phyloP scores from a whole-genome alignment of 2,797 vertebrate genomes.

The Danio albolineatus region DNA sequence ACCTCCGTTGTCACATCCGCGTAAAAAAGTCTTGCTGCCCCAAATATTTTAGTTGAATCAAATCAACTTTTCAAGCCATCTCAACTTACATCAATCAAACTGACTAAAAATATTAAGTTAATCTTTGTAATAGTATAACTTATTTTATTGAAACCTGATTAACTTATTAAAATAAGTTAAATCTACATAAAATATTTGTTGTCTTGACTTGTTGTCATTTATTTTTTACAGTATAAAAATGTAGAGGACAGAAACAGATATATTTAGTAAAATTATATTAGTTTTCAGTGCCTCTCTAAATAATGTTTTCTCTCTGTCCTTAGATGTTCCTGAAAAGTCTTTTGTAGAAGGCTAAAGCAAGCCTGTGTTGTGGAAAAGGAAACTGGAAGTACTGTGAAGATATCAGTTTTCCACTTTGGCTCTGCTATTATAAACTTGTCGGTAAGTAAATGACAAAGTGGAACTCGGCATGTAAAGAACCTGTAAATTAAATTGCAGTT shows the following conservation, averaged over 20 bases:
- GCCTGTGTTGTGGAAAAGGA: neutral
- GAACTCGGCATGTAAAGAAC: neutral
- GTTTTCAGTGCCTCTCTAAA: neutral
- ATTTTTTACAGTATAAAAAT: too few relatives aligned
- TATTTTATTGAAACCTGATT: too few relatives aligned
- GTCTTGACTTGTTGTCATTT: too few relatives aligned
- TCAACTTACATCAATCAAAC: too few relatives aligned
- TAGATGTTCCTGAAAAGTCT: neutral
- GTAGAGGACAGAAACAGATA: neutral
- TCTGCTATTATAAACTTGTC: neutral
- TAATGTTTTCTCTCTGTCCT: neutral
- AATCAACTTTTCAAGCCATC: too few relatives aligned
- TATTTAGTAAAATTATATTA: slow-evolving; percentile 13
- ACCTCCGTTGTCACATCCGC: too few relatives aligned
- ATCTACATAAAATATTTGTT: too few relatives aligned
- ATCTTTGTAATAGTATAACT: too few relatives aligned
- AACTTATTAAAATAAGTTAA: too few relatives aligned
- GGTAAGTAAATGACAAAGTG: neutral
- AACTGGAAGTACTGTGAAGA: neutral
- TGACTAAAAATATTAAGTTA: too few relatives aligned
- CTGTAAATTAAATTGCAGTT: slow-evolving; percentile 1
- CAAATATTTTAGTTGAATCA: too few relatives aligned
- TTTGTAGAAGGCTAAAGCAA: neutral
- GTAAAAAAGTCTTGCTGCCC: too few relatives aligned
- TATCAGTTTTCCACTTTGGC: neutral